Conservation (phyloP, 2,113 vertebrate genomes). For the Pseudonaja textilis region DNA sequence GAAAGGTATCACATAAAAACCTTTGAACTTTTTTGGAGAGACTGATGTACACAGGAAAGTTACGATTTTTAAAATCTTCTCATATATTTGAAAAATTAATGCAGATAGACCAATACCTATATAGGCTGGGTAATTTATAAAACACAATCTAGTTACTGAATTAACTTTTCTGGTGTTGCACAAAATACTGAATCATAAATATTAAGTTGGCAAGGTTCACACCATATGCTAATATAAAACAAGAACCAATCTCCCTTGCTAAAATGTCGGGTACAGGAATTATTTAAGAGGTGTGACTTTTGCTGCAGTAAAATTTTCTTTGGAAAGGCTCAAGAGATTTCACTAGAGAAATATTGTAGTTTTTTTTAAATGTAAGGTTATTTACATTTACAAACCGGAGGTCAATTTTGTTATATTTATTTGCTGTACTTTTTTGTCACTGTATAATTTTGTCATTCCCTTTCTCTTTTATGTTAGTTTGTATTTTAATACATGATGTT, state of each 20-base stretch:
- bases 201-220: neutral
- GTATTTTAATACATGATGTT: neutral
- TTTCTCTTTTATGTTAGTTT: neutral
- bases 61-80: neutral
- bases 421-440: neutral
- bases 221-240: neutral
- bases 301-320: neutral
- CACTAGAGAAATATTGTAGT: neutral
- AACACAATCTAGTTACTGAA: neutral
- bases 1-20: neutral
- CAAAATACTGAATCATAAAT: neutral
- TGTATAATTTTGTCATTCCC: neutral
- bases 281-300: neutral
- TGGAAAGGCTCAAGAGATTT: neutral
- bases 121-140: neutral
- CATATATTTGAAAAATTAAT: neutral
- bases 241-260: neutral
- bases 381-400: neutral
- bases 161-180: neutral
- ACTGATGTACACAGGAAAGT: neutral
- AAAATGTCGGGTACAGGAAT: neutral
- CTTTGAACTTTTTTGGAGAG: neutral
- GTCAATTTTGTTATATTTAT: neutral
- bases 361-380: neutral
- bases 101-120: neutral